Evolutionary conservation across 2,113 vertebrate genomes (phyloP).

Genomic region (Python bivittatus): DNA sequence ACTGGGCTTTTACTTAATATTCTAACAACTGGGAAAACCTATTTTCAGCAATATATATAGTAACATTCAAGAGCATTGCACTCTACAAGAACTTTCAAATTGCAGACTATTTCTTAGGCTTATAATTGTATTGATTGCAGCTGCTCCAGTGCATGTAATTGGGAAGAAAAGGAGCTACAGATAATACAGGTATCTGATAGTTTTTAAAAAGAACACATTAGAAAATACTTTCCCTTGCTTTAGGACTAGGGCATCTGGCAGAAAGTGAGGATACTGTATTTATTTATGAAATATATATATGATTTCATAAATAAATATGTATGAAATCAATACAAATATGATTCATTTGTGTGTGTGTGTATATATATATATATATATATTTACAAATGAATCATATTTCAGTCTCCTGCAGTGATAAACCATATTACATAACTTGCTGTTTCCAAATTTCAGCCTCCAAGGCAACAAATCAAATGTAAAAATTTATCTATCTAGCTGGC

Average conservation of each 20-base stretch:
- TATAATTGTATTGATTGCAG: neutral
- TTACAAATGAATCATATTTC: neutral
- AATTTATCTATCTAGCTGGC: neutral
- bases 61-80: neutral
- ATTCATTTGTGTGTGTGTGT: neutral
- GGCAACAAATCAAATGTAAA: neutral
- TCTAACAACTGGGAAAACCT: neutral
- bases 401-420: neutral
- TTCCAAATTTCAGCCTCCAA: neutral
- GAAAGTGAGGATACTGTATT: neutral
- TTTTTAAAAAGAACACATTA: neutral
- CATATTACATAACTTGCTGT: neutral
- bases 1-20: neutral
- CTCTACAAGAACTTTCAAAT: neutral
- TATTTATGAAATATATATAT: neutral
- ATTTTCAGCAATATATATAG: neutral
- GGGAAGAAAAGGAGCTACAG: neutral
- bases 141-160: neutral
- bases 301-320: no score
- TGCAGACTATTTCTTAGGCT: neutral
- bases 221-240: neutral
- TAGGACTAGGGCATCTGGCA: neutral
- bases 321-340: neutral
- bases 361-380: no score
- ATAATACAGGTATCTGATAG: neutral